These are phyloP conservation scores for Ispidina lecontei DNA, from an alignment of 2,797 vertebrate genomes.

Conservation along the genomic window DNA sequence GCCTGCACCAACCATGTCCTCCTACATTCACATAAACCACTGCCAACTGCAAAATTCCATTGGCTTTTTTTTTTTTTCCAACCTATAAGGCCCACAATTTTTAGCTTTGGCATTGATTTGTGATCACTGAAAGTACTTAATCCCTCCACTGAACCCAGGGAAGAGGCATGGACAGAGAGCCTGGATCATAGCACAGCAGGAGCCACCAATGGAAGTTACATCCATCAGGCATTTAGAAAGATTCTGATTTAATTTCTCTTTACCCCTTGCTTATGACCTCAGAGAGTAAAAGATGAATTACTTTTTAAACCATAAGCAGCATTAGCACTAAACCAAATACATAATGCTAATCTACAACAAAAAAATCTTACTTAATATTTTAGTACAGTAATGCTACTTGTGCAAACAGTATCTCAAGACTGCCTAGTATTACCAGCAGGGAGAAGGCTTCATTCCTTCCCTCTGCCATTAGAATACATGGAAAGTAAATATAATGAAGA, in stretches of 20 bases:
- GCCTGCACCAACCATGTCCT: background rate
- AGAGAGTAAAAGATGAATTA: background rate
- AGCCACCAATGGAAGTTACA: background rate
- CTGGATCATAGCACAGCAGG: background rate
- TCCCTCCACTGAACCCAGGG: background rate
- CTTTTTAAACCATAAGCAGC: background rate
- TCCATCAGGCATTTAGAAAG: background rate
- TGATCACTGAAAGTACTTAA: background rate
- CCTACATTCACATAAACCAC: background rate
- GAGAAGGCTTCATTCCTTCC: background rate
- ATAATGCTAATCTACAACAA: constrained; percentile 15
- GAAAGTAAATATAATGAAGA: background rate
- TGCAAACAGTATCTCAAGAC: background rate
- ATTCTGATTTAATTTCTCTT: constrained; percentile 24
- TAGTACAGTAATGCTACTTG: background rate
- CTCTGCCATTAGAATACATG: background rate
- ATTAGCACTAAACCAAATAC: constrained; percentile 42
- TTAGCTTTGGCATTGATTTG: constrained; percentile 18
- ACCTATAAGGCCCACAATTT: background rate
- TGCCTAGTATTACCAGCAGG: constrained; percentile 1
- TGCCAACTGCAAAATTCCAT: background rate
- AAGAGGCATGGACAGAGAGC: background rate
- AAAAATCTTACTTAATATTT: constrained; percentile 11
- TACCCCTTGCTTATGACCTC: constrained; percentile 27
- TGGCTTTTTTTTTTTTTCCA: background rate